Base-by-base conservation (phyloP, 2,797 vertebrate genomes). In the Tenualosa thibaudeaui region DNA sequence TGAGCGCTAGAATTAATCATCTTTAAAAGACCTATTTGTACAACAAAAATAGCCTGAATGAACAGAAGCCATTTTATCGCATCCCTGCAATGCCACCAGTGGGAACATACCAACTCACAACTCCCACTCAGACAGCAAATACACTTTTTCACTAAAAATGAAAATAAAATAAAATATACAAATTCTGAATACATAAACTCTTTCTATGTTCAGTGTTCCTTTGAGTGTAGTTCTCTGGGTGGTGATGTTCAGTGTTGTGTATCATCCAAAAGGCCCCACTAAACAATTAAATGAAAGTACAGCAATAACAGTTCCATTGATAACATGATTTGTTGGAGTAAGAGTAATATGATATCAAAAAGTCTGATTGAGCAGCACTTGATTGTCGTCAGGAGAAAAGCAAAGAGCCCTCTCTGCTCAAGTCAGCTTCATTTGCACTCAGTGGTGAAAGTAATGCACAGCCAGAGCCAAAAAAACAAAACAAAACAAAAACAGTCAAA, bases 341-440 rank as follows among this genome's bases (percentile, higher is more conserved):
- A 46, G 37, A 78, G 19, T 78, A 43, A 78, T 78, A 78, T 22
- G 40, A 46, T 78, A 78, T 78, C 71, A 78, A 78, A 78, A 78
- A 78, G 82, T 84, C 68, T 62, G 82, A 83, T 19, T 83, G 60
- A 85, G 81, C 85, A 89, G 81, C 68, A 75, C 5, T 75, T 40
- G 89, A 89, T 87, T 87, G 89, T 86, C 89, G 26, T 49, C 49
- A 56, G 22, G 54, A 81, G 43, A 86, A 81, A 86, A 82, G 81
- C 31, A 58, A 53, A 37, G 46, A 24, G 82, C 71, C 71, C 71
- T 78, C 71, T 78, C 71, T 78, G 71, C 71, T 78, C 71, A 78
- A 19, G 37, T 78, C 71, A 78, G 71, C 71, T 22, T 78, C 40
- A 22, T 78, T 22, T 78, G 71, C 40, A 46, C 71, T 78, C 71